These are phyloP conservation scores for Catocala sponsa DNA, from an alignment of 2,888 invertebrate species.

Conservation along the genomic window DNA sequence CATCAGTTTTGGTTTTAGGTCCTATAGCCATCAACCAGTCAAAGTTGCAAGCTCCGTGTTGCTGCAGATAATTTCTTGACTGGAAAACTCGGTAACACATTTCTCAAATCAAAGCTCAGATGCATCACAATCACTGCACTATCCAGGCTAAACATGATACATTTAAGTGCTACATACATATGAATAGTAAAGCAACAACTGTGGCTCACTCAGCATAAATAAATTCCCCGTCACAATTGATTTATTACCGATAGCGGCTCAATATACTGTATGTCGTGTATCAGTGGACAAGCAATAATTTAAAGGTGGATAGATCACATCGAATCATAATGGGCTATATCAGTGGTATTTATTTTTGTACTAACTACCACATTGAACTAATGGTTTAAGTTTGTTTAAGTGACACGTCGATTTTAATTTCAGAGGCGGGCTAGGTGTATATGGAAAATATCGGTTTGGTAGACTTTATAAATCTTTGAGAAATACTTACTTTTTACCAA, in stretches of 20 bases:
- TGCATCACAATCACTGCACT: not conserved
- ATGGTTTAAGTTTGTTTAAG: no score
- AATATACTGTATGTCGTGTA: conserved; percentile 57
- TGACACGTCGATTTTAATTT: no score
- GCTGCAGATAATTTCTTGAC: no score
- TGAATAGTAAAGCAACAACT: conserved; percentile 60
- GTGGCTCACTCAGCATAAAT: conserved; percentile 66
- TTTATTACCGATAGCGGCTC: conserved; percentile 63
- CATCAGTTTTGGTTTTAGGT: no score
- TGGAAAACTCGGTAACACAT: no score
- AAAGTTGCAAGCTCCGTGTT: no score
- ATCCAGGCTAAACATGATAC: not conserved
- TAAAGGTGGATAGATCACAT: conserved; percentile 23
- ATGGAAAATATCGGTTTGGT: no score
- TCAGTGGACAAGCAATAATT: conserved; percentile 55
- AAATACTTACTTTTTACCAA: no score
- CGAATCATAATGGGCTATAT: not conserved
- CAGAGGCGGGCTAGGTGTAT: no score
- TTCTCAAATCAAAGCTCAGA: no score
- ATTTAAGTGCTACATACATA: conserved; percentile 14
- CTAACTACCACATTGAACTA: not conserved
- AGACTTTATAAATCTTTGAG: no score
- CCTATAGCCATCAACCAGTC: no score
- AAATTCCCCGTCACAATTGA: conserved; percentile 69
- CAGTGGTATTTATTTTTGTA: not conserved